Base-by-base conservation (phyloP, 2,888 invertebrate genomes). In the Cephus runcator region DNA sequence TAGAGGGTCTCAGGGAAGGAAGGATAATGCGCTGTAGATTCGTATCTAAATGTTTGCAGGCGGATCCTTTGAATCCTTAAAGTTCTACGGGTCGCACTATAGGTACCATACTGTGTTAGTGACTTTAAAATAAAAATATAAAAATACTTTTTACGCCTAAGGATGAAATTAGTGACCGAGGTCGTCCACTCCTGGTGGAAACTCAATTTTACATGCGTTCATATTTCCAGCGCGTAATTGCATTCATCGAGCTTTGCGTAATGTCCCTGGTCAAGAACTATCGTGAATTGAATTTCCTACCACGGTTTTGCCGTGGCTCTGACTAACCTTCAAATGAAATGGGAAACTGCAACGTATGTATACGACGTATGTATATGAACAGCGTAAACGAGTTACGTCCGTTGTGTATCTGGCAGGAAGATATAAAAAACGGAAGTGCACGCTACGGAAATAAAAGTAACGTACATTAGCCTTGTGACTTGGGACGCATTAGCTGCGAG, bases 281-380 rank as follows among this genome's bases (percentile, higher is more conserved):
- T 80, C 81, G 76, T 79, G 81, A 87, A 87, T 87, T 87, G 83
- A 87, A 87, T 87, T 87, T 87, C 87, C 87, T 81, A 83, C 81
- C 80, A 77, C 83, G 83, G 79, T 80, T 79, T 75, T 73, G 23
- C 33, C 1, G 82, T 83, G 85, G 85, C 87, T 87, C 85, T 87
- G 86, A 85, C 84, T 85, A 69, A 30, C 69, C 85, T 85, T 85
- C 86, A 87, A 86, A 86, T 87, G 86, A 85, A 86, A 84, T 86
- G 86, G 82, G 87, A 86, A 33, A 87, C 84, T 81, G 75, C 56
- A 56, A 56, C 23, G 23, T 23, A 31, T 31, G 33, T 69, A 80
- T 78, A 34, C 40, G 69, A 31, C 81, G 81, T 83, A 31, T 81
- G 82, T 83, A 82, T 82, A 81, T 83, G 79, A 85, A 80, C 77